A percentile compares a stretch with the other conserved stretches of the same genome.
Conservation (phyloP, 2,113 vertebrate species). For the Tonatia bakeri region DNA sequence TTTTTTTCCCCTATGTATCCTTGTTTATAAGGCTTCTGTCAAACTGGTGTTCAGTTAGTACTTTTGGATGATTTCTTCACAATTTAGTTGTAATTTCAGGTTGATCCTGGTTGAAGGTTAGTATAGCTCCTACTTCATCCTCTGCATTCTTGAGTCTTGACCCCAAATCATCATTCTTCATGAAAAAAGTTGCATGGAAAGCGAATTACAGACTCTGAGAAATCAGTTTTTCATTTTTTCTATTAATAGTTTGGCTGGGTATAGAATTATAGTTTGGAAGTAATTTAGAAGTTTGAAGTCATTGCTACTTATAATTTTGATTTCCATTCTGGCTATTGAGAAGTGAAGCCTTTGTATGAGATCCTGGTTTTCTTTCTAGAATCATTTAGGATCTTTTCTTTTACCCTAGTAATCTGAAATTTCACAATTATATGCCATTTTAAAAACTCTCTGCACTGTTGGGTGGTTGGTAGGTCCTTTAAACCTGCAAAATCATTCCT, state of each 20-base stretch:
- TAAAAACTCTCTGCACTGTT: not conserved
- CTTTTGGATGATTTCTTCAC: no score
- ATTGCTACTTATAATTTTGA: not conserved
- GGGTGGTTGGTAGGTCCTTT: not conserved
- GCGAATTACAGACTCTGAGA: not conserved
- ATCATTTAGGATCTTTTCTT: not conserved
- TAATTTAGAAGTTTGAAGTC: not conserved
- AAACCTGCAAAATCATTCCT: not conserved
- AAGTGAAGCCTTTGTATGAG: not conserved
- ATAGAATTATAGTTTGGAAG: constrained; percentile 1
- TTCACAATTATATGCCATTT: not conserved
- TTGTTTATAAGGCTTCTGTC: no score
- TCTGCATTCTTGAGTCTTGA: no score
- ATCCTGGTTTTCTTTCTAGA: not conserved
- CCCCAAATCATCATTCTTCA: not conserved
- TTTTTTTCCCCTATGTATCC: no score
- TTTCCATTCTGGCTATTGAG: not conserved
- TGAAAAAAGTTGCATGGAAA: not conserved
- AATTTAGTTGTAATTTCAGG: no score
- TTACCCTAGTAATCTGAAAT: not conserved
- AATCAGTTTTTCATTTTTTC: not conserved
- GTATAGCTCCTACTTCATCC: no score
- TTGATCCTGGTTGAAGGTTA: no score
- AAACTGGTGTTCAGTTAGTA: no score
- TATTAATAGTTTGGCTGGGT: not conserved